phyloP scores from a whole-genome alignment of 2,888 invertebrate genomes.

The Agriotes lineatus region DNA sequence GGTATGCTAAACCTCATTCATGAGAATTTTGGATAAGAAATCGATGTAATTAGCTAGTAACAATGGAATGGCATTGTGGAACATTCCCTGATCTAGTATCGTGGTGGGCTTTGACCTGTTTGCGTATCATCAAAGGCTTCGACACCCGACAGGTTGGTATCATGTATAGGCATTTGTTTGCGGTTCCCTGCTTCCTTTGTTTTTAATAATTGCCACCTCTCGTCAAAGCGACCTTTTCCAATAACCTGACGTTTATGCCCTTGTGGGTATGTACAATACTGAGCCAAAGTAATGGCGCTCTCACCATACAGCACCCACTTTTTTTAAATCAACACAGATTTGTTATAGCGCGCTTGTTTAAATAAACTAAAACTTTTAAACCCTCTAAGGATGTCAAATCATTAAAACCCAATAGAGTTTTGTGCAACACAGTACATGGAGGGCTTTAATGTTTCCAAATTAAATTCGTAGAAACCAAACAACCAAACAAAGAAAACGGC shows the following conservation, averaged over 20 bases:
- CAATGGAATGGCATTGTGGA: neutral
- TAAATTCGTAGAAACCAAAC: too few relatives aligned
- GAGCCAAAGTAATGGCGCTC: too few relatives aligned
- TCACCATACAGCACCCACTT: too few relatives aligned
- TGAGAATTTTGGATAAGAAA: neutral
- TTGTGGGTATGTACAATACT: too few relatives aligned
- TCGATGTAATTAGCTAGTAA: slow-evolving; percentile 12
- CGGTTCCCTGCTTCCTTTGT: slow-evolving; percentile 45
- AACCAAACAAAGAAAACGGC: too few relatives aligned
- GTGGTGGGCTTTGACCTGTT: slow-evolving; percentile 15
- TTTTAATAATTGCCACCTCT: slow-evolving; percentile 45
- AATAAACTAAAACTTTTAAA: too few relatives aligned
- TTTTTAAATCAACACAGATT: too few relatives aligned
- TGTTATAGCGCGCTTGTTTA: too few relatives aligned
- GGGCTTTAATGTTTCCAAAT: too few relatives aligned
- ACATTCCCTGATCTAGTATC: neutral
- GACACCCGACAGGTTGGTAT: slow-evolving; percentile 12
- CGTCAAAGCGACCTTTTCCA: slow-evolving; percentile 26
- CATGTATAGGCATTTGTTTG: slow-evolving; percentile 22
- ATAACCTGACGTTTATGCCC: neutral
- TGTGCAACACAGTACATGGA: too few relatives aligned
- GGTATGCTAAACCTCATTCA: neutral
- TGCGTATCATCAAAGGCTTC: slow-evolving; percentile 22
- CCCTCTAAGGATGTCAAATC: too few relatives aligned
- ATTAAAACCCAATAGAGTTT: too few relatives aligned